Evolutionary conservation across 1,140 invertebrate genomes (phyloP).

Genomic region (Metaphire vulgaris): DNA sequence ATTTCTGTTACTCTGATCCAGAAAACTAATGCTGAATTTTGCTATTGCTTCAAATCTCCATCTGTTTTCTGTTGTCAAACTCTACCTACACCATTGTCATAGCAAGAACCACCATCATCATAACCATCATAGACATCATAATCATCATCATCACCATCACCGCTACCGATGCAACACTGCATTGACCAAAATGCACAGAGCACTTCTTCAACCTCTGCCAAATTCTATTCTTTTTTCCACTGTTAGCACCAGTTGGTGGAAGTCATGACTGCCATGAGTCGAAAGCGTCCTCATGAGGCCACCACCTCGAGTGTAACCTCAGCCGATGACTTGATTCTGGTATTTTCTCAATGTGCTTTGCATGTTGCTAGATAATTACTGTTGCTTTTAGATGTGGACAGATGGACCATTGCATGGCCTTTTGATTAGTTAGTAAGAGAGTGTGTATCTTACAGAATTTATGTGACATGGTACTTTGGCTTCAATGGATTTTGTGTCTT

Average conservation of each 20-base stretch:
- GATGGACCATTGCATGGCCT: too few species aligned
- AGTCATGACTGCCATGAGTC: not conserved
- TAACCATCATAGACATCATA: too few species aligned
- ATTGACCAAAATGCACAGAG: not conserved
- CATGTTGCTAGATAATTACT: too few species aligned
- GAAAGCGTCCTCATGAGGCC: not conserved
- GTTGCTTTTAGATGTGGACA: too few species aligned
- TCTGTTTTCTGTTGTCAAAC: not conserved
- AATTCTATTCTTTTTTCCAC: not conserved
- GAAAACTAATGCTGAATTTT: not conserved
- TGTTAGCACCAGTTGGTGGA: not conserved
- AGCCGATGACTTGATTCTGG: not conserved
- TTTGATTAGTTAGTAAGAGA: too few species aligned
- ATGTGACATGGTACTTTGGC: too few species aligned
- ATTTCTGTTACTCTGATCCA: too few species aligned
- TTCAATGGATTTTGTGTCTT: too few species aligned
- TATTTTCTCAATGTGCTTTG: slow-evolving; percentile 1
- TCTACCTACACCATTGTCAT: not conserved
- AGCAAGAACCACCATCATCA: not conserved
- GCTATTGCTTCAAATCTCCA: not conserved
- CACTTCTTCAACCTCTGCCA: not conserved
- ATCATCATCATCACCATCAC: too few species aligned
- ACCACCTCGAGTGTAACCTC: not conserved
- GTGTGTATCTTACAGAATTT: too few species aligned
- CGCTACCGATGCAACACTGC: not conserved